Conservation (phyloP, 2,797 vertebrate genomes). For the Parauchenoglanis punctatus region DNA sequence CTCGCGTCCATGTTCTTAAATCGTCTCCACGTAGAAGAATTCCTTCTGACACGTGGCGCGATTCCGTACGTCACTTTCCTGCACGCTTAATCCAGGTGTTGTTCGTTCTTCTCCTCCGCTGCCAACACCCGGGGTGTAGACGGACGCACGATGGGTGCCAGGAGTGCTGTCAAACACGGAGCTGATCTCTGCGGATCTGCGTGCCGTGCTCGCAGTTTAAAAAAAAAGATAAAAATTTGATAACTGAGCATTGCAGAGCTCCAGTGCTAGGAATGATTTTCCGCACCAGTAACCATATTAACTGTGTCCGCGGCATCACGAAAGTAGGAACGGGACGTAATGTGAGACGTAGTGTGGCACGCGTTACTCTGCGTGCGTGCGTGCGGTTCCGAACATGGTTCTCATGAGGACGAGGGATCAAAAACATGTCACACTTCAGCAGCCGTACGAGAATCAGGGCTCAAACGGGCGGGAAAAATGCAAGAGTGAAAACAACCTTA, state of each 20-base stretch:
- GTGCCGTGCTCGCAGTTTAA: background rate
- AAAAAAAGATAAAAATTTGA: too few species aligned
- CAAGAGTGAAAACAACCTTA: background rate
- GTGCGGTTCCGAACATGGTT: background rate
- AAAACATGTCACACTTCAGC: background rate
- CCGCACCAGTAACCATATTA: background rate
- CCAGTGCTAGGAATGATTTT: background rate
- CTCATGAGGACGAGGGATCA: background rate
- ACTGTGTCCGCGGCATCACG: background rate
- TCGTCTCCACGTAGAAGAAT: background rate
- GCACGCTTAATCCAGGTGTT: background rate
- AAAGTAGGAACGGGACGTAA: background rate
- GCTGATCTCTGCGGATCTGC: background rate
- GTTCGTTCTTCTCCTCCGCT: background rate
- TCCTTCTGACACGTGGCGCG: background rate
- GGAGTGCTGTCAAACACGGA: background rate
- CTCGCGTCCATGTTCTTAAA: background rate
- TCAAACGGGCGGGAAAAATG: background rate
- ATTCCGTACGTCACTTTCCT: background rate
- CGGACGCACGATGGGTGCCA: background rate
- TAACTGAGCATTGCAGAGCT: background rate
- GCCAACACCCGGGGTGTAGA: background rate
- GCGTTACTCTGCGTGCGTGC: background rate
- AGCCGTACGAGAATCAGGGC: background rate
- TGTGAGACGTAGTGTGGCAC: too few species aligned